These are phyloP conservation scores for Panorpa germanica DNA, from an alignment of 2,888 invertebrate species.

Conservation along the genomic window DNA sequence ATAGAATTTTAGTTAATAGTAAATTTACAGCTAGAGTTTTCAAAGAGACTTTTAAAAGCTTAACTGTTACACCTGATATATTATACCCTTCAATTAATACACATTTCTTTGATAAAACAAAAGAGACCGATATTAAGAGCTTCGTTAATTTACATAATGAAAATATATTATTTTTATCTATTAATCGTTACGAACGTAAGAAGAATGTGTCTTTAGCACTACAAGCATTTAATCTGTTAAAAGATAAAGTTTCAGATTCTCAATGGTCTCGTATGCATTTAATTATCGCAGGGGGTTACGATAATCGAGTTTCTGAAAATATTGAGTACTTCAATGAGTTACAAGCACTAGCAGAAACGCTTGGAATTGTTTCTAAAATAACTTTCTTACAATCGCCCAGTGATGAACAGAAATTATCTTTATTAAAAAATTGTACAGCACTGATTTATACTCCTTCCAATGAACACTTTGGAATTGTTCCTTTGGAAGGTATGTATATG, in stretches of 20 bases:
- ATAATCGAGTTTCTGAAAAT: conserved; percentile 73
- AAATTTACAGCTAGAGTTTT: conserved; percentile 87
- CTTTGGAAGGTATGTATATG: conserved; percentile 94
- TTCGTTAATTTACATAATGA: conserved; percentile 27
- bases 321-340: conserved; percentile 68
- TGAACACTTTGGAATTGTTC: conserved; percentile 99
- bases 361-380: conserved; percentile 50
- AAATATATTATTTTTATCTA: conserved; percentile 65
- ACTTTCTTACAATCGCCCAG: conserved; percentile 75
- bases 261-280: conserved; percentile 57
- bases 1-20: conserved; percentile 88
- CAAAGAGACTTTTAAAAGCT: conserved; percentile 59
- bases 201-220: conserved; percentile 85
- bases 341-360: conserved; percentile 36
- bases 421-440: conserved; percentile 58
- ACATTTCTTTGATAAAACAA: conserved; percentile 40
- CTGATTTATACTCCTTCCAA: conserved; percentile 89
- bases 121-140: conserved; percentile 19
- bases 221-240: conserved; percentile 51
- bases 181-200: conserved; percentile 94
- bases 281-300: conserved; percentile 93
- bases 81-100: conserved; percentile 91
- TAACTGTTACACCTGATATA: conserved; percentile 55
- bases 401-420: conserved; percentile 63
- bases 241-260: conserved; percentile 27